A percentile compares a stretch with the other conserved stretches of the same genome.
These are phyloP conservation scores for Trissoscelio sp. DNA, from an alignment of 2,888 invertebrate species.

Conservation along the genomic window DNA sequence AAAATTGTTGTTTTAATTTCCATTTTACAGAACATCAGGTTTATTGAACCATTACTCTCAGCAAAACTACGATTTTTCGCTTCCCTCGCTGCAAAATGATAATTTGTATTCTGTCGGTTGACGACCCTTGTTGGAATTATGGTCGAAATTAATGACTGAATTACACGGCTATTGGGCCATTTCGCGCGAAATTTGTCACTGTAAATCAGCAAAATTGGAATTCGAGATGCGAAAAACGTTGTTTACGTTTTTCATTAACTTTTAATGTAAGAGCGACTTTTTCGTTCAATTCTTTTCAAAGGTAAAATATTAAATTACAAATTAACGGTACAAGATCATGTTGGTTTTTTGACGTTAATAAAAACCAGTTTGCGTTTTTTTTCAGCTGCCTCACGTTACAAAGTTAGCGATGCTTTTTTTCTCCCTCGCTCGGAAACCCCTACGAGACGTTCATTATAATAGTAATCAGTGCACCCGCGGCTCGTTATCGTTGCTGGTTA, in stretches of 20 bases:
- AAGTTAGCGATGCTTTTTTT: constrained; percentile 51
- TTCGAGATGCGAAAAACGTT: not conserved
- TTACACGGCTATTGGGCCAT: not conserved
- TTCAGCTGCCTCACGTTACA: constrained; percentile 13
- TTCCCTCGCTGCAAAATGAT: too few relatives aligned
- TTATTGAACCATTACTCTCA: too few relatives aligned
- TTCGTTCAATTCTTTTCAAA: not conserved
- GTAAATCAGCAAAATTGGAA: not conserved
- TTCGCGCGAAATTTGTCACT: constrained; percentile 1
- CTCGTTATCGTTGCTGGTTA: constrained; percentile 82
- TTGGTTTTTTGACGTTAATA: constrained; percentile 36
- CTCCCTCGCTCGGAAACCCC: constrained; percentile 37
- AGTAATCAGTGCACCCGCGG: constrained; percentile 79
- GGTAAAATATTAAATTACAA: not conserved
- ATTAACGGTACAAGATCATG: constrained; percentile 9
- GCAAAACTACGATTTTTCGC: too few relatives aligned
- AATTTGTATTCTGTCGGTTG: constrained; percentile 1
- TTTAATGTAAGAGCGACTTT: not conserved
- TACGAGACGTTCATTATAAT: constrained; percentile 76
- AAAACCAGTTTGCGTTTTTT: constrained; percentile 28
- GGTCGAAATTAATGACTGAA: constrained; percentile 30
- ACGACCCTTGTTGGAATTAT: constrained; percentile 14
- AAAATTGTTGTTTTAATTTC: too few relatives aligned
- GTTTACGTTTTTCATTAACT: not conserved
- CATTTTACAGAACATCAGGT: too few relatives aligned